Evolutionary conservation across 2,797 vertebrate species (phyloP).

Genomic region (Potorous gilbertii): DNA sequence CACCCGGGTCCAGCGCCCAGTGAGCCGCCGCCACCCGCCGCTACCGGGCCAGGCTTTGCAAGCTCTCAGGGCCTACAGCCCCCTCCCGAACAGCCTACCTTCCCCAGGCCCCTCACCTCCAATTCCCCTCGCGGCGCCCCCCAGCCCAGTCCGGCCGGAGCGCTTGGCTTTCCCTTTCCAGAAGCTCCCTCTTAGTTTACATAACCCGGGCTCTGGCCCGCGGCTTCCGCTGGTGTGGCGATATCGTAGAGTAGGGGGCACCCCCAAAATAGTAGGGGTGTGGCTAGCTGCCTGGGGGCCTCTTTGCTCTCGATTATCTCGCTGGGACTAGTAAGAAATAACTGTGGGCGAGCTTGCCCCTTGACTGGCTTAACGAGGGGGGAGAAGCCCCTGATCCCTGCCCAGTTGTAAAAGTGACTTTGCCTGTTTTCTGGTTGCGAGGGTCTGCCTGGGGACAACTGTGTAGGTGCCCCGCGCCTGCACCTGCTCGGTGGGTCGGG

Average conservation of each 20-base stretch:
- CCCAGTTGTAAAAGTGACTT: conserved; percentile 63
- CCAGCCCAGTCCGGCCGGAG: background rate
- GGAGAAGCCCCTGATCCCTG: conserved; percentile 44
- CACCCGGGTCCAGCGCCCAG: conserved; percentile 65
- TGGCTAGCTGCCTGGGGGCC: background rate
- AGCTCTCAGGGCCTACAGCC: conserved; percentile 71
- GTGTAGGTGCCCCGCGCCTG: conserved; percentile 60
- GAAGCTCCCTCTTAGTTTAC: background rate
- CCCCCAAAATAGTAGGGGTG: background rate
- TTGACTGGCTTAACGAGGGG: conserved; percentile 19
- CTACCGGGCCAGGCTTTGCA: conserved; percentile 65
- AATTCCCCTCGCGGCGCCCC: conserved; percentile 37
- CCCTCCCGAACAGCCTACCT: conserved; percentile 2
- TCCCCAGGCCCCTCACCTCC: conserved; percentile 43
- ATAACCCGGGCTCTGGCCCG: background rate
- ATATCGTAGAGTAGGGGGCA: background rate
- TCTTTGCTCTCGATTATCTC: background rate
- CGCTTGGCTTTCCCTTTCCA: background rate
- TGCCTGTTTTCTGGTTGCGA: conserved; percentile 64
- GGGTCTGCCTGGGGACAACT: conserved; percentile 54
- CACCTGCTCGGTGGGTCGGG: conserved; percentile 73
- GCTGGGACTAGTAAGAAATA: background rate
- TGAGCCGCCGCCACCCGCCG: conserved; percentile 55
- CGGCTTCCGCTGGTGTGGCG: background rate
- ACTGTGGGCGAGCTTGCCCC: background rate